Percentiles rank a stretch among this genome's conserved stretches.
Conservation (phyloP, 2,113 vertebrate genomes). For the Phocoena phocoena region DNA sequence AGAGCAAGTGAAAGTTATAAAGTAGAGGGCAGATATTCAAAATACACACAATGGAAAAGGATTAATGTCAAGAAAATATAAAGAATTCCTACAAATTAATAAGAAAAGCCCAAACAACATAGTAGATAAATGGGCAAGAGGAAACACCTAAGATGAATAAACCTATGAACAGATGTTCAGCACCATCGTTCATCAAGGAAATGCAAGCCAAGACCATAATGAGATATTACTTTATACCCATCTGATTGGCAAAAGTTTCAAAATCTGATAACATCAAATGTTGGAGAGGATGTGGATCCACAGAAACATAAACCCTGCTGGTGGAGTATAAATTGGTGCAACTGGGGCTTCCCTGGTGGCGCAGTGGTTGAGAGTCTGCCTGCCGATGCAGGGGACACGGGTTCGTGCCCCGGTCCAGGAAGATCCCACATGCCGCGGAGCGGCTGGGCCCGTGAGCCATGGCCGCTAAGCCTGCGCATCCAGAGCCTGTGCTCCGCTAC, state of each 20-base stretch:
- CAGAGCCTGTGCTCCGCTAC: too few relatives aligned
- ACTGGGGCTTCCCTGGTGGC: too few relatives aligned
- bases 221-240: neutral
- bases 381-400: too few relatives aligned
- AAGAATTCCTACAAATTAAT: constrained; percentile 1
- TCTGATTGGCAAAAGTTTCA: neutral
- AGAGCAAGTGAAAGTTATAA: neutral
- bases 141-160: neutral
- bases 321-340: neutral
- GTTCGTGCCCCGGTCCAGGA: too few relatives aligned
- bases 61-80: neutral
- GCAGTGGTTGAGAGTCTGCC: too few relatives aligned
- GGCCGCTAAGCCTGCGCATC: too few relatives aligned
- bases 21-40: neutral
- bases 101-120: neutral
- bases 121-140: neutral
- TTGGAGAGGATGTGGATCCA: neutral
- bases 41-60: neutral
- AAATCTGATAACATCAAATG: neutral
- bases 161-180: neutral
- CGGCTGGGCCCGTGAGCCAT: too few relatives aligned
- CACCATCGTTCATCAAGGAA: neutral
- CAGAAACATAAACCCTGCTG: neutral
- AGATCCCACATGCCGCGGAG: too few relatives aligned
- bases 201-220: neutral